Evolutionary conservation across 2,888 invertebrate species (phyloP).

Genomic region (Nymphalis c-album): DNA sequence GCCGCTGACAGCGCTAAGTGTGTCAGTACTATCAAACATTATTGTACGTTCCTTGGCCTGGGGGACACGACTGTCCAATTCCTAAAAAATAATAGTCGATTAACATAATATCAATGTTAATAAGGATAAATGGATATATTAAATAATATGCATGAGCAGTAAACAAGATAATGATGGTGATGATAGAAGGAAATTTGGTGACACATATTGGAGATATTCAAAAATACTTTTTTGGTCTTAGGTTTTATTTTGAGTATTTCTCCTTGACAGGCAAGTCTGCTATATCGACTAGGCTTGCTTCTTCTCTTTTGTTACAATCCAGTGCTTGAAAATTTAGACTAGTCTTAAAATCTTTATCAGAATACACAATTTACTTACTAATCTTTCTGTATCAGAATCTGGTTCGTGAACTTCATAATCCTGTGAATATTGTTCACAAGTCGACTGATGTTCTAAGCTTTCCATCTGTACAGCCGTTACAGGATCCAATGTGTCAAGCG

Average conservation of each 20-base stretch:
- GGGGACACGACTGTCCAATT: constrained; percentile 67
- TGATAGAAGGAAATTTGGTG: too few relatives aligned
- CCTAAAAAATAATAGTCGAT: constrained; percentile 48
- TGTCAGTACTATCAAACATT: constrained; percentile 78
- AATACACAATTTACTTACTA: constrained; percentile 54
- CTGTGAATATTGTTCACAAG: constrained; percentile 72
- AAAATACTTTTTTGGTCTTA: too few relatives aligned
- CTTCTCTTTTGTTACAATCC: too few relatives aligned
- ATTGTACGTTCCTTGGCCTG: constrained; percentile 75
- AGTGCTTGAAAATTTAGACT: too few relatives aligned
- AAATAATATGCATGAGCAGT: background rate
- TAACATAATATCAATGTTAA: background rate
- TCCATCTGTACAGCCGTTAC: constrained; percentile 76
- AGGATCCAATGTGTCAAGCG: constrained; percentile 86
- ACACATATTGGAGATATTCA: too few relatives aligned
- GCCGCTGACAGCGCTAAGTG: constrained; percentile 72
- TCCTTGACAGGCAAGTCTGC: too few relatives aligned
- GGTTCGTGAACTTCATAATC: constrained; percentile 77
- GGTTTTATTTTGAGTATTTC: too few relatives aligned
- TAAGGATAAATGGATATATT: background rate
- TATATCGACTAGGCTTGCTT: too few relatives aligned
- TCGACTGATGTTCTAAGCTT: constrained; percentile 72
- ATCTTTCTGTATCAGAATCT: constrained; percentile 73
- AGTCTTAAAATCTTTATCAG: background rate
- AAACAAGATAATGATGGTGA: too few relatives aligned